phyloP scores from a whole-genome alignment of 2,888 invertebrate genomes.

The Choristoneura rosaceana region DNA sequence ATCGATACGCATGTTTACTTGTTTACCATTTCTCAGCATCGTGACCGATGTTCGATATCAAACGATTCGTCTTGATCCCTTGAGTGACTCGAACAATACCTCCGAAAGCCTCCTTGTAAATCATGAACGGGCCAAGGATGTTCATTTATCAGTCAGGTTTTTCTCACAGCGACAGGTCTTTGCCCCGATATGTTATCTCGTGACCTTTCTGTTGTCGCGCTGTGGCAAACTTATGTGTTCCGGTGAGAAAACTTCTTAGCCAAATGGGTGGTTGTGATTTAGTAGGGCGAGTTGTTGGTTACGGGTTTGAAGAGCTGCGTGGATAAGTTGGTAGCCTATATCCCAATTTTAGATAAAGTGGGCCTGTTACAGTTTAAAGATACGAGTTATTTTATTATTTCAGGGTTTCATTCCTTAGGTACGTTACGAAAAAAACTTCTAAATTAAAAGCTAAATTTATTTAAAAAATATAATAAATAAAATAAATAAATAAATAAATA shows the following conservation, averaged over 20 bases:
- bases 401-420: background rate
- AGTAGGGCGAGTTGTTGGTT: slow-evolving; percentile 11
- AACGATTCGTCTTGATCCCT: slow-evolving; percentile 41
- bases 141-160: slow-evolving; percentile 42
- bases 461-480: too few relatives aligned
- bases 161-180: slow-evolving; percentile 37
- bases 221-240: slow-evolving; percentile 28
- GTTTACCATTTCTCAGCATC: slow-evolving; percentile 19
- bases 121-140: slow-evolving; percentile 36
- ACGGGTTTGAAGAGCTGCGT: background rate
- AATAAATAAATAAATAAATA: too few relatives aligned
- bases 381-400: background rate
- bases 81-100: slow-evolving; percentile 40
- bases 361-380: background rate
- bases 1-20: slow-evolving; percentile 21
- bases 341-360: slow-evolving; percentile 20
- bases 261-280: slow-evolving; percentile 1
- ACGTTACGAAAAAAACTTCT: too few relatives aligned
- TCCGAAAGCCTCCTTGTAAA: slow-evolving; percentile 39
- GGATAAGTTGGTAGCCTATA: slow-evolving; percentile 9
- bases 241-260: background rate
- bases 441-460: too few relatives aligned
- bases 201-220: slow-evolving; percentile 29
- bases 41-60: slow-evolving; percentile 33
- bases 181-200: slow-evolving; percentile 37